phyloP scores from a whole-genome alignment of 2,113 vertebrate species.

The Microcebus jonahi region DNA sequence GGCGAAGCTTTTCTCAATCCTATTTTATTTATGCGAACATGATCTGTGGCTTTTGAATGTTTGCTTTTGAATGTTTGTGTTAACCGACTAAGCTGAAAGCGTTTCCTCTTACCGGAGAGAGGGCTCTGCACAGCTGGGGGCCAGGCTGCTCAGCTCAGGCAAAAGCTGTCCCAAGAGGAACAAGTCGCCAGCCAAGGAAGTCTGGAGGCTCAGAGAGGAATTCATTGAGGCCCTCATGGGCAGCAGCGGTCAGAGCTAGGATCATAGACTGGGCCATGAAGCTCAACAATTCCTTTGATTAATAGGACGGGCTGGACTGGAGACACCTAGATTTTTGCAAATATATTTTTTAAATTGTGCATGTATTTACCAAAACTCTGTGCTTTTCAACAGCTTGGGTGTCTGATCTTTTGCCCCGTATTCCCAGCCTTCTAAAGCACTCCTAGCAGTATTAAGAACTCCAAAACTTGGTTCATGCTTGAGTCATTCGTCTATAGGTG shows the following conservation, averaged over 20 bases:
- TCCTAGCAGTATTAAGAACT: neutral
- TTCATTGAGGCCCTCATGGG: constrained; percentile 48
- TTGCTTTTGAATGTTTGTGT: constrained; percentile 81
- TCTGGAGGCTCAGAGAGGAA: constrained; percentile 66
- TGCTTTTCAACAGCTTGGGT: constrained; percentile 45
- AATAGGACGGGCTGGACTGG: constrained; percentile 6
- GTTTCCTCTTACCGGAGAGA: constrained; percentile 72
- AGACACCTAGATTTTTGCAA: constrained; percentile 62
- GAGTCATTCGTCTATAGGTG: neutral
- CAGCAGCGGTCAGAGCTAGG: neutral
- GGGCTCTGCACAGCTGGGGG: constrained; percentile 57
- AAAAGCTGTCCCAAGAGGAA: constrained; percentile 70
- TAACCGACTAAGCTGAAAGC: constrained; percentile 76
- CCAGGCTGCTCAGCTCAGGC: constrained; percentile 56
- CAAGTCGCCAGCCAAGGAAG: constrained; percentile 64
- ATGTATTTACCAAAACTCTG: constrained; percentile 36
- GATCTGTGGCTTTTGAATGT: constrained; percentile 77
- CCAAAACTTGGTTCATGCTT: neutral
- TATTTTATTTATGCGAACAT: constrained; percentile 73
- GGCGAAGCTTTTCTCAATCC: constrained; percentile 69
- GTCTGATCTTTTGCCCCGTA: neutral
- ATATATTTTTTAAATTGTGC: constrained; percentile 47
- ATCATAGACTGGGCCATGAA: neutral
- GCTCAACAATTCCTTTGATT: constrained; percentile 63
- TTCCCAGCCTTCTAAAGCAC: neutral